phyloP scores from a whole-genome alignment of 2,113 vertebrate genomes.

The Mirza zaza region DNA sequence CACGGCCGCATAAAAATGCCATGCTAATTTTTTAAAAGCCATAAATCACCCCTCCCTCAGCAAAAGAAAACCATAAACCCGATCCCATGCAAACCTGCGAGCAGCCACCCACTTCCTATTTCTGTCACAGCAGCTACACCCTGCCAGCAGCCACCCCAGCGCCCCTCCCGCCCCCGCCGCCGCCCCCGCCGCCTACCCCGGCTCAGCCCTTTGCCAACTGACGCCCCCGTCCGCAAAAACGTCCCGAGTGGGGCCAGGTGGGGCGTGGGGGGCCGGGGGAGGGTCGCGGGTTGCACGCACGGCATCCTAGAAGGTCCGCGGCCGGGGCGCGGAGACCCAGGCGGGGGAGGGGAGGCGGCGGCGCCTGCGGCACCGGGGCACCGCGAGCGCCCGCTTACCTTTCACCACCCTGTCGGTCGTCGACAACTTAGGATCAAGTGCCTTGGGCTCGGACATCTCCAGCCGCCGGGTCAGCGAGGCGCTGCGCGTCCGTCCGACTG shows the following conservation, averaged over 20 bases:
- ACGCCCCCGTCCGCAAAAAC: slow-evolving; percentile 59
- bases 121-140: slow-evolving; percentile 78
- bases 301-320: slow-evolving; percentile 74
- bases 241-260: background rate
- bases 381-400: slow-evolving; percentile 88
- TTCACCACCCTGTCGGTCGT: slow-evolving; percentile 97
- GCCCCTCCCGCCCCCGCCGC: slow-evolving; percentile 64
- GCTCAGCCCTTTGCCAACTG: slow-evolving; percentile 63
- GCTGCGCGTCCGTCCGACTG: slow-evolving; percentile 76
- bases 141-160: slow-evolving; percentile 66
- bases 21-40: slow-evolving; percentile 66
- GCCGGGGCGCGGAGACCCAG: background rate
- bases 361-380: slow-evolving; percentile 62
- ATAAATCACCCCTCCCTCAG: slow-evolving; percentile 69
- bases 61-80: slow-evolving; percentile 73
- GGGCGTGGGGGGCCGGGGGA: background rate
- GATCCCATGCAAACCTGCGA: slow-evolving; percentile 69
- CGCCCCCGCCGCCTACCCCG: slow-evolving; percentile 40
- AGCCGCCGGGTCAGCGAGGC: slow-evolving; percentile 84
- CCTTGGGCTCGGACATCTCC: slow-evolving; percentile 99
- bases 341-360: slow-evolving; percentile 28
- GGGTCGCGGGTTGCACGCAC: slow-evolving; percentile 60
- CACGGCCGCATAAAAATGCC: slow-evolving; percentile 69
- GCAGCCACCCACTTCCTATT: slow-evolving; percentile 81
- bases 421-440: slow-evolving; percentile 96